Conservation (phyloP, 2,888 invertebrate species). For the Teinopalpus imperialis region DNA sequence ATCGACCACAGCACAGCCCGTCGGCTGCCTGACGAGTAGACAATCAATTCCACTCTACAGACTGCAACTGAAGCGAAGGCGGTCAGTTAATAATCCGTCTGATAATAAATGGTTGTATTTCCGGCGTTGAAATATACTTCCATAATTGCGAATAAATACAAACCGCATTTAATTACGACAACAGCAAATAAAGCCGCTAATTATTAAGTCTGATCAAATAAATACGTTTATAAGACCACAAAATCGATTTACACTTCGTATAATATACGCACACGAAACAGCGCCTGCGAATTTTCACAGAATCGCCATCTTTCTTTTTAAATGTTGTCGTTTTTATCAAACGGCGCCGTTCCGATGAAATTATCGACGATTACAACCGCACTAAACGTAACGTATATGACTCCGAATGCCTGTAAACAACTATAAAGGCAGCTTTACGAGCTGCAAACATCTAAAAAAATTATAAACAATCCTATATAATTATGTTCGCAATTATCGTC, state of each 20-base stretch:
- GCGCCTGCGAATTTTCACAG: slow-evolving; percentile 29
- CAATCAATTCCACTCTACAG: too few species aligned
- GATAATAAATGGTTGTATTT: too few species aligned
- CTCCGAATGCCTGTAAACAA: background rate
- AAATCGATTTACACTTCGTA: background rate
- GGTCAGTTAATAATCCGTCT: too few species aligned
- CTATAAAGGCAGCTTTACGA: slow-evolving; percentile 11
- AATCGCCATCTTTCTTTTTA: slow-evolving; percentile 35
- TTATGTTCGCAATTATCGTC: slow-evolving; percentile 14
- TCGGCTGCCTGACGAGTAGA: too few species aligned
- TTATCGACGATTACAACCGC: slow-evolving; percentile 13
- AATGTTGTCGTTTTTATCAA: slow-evolving; percentile 25
- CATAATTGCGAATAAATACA: too few species aligned
- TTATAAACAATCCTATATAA: slow-evolving; percentile 14
- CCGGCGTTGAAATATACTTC: too few species aligned
- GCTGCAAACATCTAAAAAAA: background rate
- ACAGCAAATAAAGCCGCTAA: too few species aligned
- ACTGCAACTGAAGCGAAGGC: too few species aligned
- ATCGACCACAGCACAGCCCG: too few species aligned
- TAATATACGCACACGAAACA: background rate
- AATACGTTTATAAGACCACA: slow-evolving; percentile 28
- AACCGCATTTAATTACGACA: too few species aligned
- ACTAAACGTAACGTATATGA: slow-evolving; percentile 4
- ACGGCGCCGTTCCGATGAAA: slow-evolving; percentile 2
- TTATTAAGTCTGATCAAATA: slow-evolving; percentile 4